Evolutionary conservation across 2,888 invertebrate genomes (phyloP), one percentile per base, ranked within the genome.

Genomic region (Patella depressa): DNA sequence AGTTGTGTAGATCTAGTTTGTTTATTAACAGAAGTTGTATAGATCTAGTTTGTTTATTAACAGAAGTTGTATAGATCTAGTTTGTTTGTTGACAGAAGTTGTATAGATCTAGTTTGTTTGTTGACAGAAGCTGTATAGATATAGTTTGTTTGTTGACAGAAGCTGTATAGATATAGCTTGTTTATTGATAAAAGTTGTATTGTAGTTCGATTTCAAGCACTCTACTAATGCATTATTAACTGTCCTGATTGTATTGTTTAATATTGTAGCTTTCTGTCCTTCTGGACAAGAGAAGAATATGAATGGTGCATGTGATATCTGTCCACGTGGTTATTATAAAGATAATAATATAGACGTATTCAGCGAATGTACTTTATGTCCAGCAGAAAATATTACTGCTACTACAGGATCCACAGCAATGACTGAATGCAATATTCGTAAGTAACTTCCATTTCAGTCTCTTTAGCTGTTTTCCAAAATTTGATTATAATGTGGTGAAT

Each of bases 321-420:
- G 79, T 74, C 2, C 57, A 2, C 54, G 53, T 1, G 78, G 78
- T 15, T 78, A 59, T 70, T 79, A 73, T 45, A 78, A 75, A 17
- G 65, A 65, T 11, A 69, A 79, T 34, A 34, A 34, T 19, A 54
- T 29, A 4, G 72, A 57, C 45, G 19, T 29, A 3, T 72, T 72
- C 59, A 17, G 29, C 54, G 69, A 45, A 24, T 98, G 98, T 90
- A 93, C 96, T 76, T 94, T 95, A 65, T 98, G 98, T 89, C 97
- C 97, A 53, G 95, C 96, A 70, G 97, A 97, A 90, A 97, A 96
- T 29, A 97, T 97, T 87, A 98, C 98, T 0, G 95, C 95, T 88
- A 94, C 94, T 85, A 93, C 94, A 0, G 96, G 96, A 79, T 95
- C 97, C 79, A 96, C 96, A 0, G 96, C 95, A 0, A 93, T 94